Evolutionary conservation across 2,797 vertebrate genomes (phyloP).

Genomic region (Crocidura indochinensis): DNA sequence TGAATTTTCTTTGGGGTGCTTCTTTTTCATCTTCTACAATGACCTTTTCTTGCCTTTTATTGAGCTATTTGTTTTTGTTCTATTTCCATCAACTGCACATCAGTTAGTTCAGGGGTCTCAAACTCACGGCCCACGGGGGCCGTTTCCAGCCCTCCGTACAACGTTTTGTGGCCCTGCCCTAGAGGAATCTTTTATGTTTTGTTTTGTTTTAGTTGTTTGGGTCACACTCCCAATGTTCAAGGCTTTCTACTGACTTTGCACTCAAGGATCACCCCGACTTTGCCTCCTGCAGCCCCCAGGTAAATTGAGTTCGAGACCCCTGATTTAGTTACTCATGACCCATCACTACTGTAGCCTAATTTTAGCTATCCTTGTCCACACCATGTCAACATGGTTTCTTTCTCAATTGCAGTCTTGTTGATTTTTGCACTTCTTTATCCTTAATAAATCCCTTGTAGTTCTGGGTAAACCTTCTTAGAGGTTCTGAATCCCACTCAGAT

Average conservation of each 20-base stretch:
- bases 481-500: background rate
- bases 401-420: background rate
- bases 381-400: background rate
- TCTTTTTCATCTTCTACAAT: background rate
- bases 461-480: background rate
- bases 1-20: background rate
- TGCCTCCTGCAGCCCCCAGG: too few species aligned
- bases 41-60: background rate
- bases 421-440: background rate
- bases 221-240: too few species aligned
- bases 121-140: too few species aligned
- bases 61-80: background rate
- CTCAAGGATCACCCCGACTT: too few species aligned
- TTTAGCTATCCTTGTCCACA: background rate
- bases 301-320: too few species aligned
- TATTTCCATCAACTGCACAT: background rate
- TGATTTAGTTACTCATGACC: too few species aligned
- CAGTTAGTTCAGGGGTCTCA: background rate
- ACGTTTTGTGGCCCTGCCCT: too few species aligned
- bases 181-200: too few species aligned
- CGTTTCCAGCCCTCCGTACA: too few species aligned
- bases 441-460: background rate
- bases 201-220: too few species aligned
- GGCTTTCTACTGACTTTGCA: too few species aligned
- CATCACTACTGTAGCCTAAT: too few species aligned